Evolutionary conservation across 2,113 vertebrate species (phyloP).

Genomic region (Melanerpes formicivorus): DNA sequence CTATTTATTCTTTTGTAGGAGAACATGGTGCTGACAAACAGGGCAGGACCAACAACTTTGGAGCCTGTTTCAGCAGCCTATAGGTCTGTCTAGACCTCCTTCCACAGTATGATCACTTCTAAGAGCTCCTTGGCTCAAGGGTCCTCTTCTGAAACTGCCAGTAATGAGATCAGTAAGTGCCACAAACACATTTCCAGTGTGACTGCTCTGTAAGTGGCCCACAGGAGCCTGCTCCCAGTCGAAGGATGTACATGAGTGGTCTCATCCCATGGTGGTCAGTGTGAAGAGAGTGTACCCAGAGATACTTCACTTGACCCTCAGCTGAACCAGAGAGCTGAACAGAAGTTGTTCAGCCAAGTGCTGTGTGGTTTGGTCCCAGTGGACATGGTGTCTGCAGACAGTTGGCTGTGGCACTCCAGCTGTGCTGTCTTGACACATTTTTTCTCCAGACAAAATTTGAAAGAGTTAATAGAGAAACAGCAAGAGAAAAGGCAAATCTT

Average conservation of each 20-base stretch:
- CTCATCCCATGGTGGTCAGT: neutral
- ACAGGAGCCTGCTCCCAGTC: neutral
- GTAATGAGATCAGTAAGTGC: neutral
- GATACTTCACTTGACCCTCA: neutral
- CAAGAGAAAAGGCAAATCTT: neutral
- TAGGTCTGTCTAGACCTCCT: neutral
- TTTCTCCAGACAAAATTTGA: neutral
- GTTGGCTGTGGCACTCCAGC: neutral
- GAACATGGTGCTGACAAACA: neutral
- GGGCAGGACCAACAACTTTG: neutral
- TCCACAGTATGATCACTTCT: neutral
- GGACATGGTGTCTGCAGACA: neutral
- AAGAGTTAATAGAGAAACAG: neutral
- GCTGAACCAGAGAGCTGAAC: neutral
- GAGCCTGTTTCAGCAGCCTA: neutral
- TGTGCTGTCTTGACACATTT: neutral
- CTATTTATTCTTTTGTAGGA: constrained; percentile 17
- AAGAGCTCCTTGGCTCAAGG: neutral
- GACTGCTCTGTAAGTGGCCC: neutral
- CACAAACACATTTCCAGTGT: neutral
- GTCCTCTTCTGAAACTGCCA: neutral
- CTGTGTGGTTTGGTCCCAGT: neutral
- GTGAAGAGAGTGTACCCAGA: neutral
- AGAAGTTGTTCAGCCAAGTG: neutral
- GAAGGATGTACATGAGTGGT: neutral